These are phyloP conservation scores for Lamprotornis superbus DNA, from an alignment of 2,113 vertebrate species.

Conservation along the genomic window DNA sequence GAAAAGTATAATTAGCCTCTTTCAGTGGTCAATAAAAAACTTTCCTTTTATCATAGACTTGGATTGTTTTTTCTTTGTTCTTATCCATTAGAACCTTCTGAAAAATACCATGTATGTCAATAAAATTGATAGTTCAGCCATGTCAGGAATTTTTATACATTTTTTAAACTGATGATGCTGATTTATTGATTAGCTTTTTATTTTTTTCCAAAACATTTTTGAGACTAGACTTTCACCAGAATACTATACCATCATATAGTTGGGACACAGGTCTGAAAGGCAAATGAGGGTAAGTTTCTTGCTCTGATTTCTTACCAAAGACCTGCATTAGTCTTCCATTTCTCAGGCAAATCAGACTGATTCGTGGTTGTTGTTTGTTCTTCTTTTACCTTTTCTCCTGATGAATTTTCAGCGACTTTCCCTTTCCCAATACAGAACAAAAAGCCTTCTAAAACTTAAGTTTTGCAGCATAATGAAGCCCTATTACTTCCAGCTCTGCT, in stretches of 20 bases:
- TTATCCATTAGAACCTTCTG: not conserved
- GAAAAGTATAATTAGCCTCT: not conserved
- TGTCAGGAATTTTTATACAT: not conserved
- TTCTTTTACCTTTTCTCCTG: not conserved
- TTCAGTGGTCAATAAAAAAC: slow-evolving; percentile 5
- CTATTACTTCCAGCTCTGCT: slow-evolving; percentile 16
- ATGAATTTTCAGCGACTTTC: not conserved
- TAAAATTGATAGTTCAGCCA: not conserved
- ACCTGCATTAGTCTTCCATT: not conserved
- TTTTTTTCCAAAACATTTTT: not conserved
- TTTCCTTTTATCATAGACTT: not conserved
- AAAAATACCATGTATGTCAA: not conserved
- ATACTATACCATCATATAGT: not conserved
- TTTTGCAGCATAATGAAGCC: slow-evolving; percentile 1
- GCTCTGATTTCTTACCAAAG: not conserved
- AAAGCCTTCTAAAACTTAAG: not conserved
- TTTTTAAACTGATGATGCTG: not conserved
- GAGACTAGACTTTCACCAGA: not conserved
- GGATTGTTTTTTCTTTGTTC: not conserved
- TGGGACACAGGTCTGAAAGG: not conserved
- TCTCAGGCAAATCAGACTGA: not conserved
- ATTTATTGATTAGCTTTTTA: not conserved
- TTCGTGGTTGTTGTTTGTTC: not conserved
- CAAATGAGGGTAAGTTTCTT: not conserved
- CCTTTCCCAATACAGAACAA: not conserved